Base-by-base conservation (phyloP, 2,797 vertebrate genomes). In the Halcyon chelicuti region DNA sequence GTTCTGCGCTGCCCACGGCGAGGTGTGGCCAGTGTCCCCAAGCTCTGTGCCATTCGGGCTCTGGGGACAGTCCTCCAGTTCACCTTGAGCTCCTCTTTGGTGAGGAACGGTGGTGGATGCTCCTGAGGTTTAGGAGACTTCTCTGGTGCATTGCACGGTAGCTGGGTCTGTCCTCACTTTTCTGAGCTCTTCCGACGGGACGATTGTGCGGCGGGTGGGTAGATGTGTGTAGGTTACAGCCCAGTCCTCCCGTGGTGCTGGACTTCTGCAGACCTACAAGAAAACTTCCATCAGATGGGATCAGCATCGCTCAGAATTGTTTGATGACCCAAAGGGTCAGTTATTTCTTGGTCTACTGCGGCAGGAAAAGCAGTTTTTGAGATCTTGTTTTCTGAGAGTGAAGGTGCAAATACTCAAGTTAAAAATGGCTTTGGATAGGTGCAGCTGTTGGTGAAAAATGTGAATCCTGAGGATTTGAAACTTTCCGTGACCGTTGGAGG, bases 11-110 rank as follows among this genome's bases (percentile, higher is more conserved):
- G 17, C 25, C 49, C 19, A 20, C 16, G 51, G 16, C 31, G 26
- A 5, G 31, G n/a, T 10, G 11, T 1, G 1, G n/a, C 29, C 29
- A 1, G 37, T 6, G 47, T 7, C 44, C 71, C 70, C 0, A 1
- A 20, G 46, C 5, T 35, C n/a, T 25, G 77, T 14, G 5, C 12
- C 21, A 65, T 23, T 35, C 9, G 5, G 44, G 29, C 18, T 54
- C 54, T 47, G 51, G 63, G 33, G 65, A 6, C 11, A 3, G n/a
- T 58, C 55, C 33, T 55, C 9, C n/a, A 7, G 52, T 31, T 54
- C 29, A 12, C 75, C 82, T 33, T 4, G 23, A 35, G 40, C 71
- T 42, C 4, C 75, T 17, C 11, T 7, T 44, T 0, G 1, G 44
- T 16, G 33, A 2, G 18, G 33, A 37, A 2, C 3, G 26, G 39